Conservation (phyloP, 2,888 invertebrate genomes). For the Linnaemya vulpina region DNA sequence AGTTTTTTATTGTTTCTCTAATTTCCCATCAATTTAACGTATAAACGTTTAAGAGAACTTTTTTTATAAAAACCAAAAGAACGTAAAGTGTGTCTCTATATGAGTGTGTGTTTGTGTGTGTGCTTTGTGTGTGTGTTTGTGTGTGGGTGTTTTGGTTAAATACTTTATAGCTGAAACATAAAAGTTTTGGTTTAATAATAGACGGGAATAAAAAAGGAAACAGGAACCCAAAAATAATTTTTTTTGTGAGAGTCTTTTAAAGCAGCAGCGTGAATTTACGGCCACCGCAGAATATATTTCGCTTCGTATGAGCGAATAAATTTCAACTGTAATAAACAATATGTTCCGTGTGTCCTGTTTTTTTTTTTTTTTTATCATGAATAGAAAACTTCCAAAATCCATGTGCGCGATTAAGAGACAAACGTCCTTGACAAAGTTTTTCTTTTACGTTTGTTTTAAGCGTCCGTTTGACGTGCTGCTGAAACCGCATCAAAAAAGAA, state of each 20-base stretch:
- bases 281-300: background rate
- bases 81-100: background rate
- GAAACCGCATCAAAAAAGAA: background rate
- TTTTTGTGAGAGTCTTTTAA: background rate
- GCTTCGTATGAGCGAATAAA: background rate
- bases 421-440: slow-evolving; percentile 43
- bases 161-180: slow-evolving; percentile 21
- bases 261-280: background rate
- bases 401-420: background rate
- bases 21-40: background rate
- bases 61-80: background rate
- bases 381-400: background rate
- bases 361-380: background rate
- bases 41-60: background rate
- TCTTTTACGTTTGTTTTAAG: background rate
- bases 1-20: background rate
- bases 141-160: background rate
- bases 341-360: background rate
- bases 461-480: background rate
- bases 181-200: slow-evolving; percentile 32
- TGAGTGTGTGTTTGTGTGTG: too few species aligned
- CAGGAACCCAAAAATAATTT: background rate
- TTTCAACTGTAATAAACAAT: background rate
- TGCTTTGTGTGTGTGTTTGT: too few species aligned
- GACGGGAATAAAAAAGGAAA: slow-evolving; percentile 4